Conservation (phyloP, 2,888 invertebrate species). For the Urechis unicinctus region DNA sequence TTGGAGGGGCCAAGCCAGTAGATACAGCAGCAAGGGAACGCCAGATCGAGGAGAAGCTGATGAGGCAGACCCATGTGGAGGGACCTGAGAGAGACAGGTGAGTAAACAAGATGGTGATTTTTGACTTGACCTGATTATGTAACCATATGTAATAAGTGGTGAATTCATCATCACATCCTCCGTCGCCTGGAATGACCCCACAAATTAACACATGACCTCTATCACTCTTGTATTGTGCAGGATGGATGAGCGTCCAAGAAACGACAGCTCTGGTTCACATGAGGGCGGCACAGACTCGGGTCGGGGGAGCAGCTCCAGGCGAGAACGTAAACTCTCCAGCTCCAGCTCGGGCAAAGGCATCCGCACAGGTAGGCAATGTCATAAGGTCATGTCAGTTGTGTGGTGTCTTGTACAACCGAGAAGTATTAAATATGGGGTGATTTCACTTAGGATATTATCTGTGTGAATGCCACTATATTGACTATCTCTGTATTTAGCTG, state of each 20-base stretch:
- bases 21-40: slow-evolving; percentile 84
- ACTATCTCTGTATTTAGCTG: too few relatives aligned
- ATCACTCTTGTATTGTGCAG: too few relatives aligned
- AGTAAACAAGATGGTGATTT: not conserved
- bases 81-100: not conserved
- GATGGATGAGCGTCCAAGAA: too few relatives aligned
- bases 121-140: not conserved
- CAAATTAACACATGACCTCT: too few relatives aligned
- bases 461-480: too few relatives aligned
- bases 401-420: too few relatives aligned
- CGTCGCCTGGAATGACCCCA: too few relatives aligned
- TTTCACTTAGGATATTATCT: too few relatives aligned
- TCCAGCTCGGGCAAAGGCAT: slow-evolving; percentile 32
- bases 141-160: too few relatives aligned
- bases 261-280: slow-evolving; percentile 54
- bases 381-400: too few relatives aligned
- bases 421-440: too few relatives aligned
- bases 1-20: slow-evolving; percentile 91
- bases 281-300: slow-evolving; percentile 46
- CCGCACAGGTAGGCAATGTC: slow-evolving; percentile 23
- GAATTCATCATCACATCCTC: too few relatives aligned
- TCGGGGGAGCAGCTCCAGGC: not conserved
- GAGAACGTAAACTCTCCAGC: slow-evolving; percentile 31
- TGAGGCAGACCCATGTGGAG: slow-evolving; percentile 5
- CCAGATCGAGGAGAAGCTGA: slow-evolving; percentile 81